Conservation (phyloP, 1,140 invertebrate species). For the Eumaeus atala region DNA sequence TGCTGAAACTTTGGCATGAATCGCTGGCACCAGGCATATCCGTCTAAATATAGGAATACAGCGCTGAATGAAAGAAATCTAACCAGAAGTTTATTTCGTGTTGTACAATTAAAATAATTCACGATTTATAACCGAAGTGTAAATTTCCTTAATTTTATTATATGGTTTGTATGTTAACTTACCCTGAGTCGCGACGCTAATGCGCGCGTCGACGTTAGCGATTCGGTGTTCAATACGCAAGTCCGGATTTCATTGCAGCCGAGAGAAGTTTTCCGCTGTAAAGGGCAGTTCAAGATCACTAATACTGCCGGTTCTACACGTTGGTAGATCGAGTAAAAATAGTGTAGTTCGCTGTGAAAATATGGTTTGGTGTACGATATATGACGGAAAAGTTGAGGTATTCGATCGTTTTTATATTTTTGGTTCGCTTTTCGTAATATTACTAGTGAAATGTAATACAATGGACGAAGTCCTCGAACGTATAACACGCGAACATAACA, state of each 20-base stretch:
- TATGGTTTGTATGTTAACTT: slow-evolving; percentile 19
- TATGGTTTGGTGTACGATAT: slow-evolving; percentile 60
- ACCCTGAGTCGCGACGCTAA: slow-evolving; percentile 38
- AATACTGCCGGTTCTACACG: slow-evolving; percentile 41
- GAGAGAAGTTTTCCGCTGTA: slow-evolving; percentile 53
- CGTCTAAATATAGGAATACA: background rate
- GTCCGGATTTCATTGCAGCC: slow-evolving; percentile 45
- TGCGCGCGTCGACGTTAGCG: slow-evolving; percentile 57
- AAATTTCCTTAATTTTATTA: slow-evolving; percentile 3
- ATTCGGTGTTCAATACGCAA: slow-evolving; percentile 57
- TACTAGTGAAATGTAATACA: background rate
- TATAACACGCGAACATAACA: no score
- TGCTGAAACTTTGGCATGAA: background rate
- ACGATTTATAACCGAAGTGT: background rate
- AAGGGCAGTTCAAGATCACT: slow-evolving; percentile 72
- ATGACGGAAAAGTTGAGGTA: slow-evolving; percentile 68
- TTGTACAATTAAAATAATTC: background rate
- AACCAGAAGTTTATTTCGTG: background rate
- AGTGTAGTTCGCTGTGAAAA: slow-evolving; percentile 37
- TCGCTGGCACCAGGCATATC: background rate
- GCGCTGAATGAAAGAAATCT: slow-evolving; percentile 1
- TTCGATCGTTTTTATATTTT: background rate
- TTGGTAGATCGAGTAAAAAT: slow-evolving; percentile 37
- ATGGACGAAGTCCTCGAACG: no score
- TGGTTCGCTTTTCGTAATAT: background rate